Base-by-base conservation (phyloP, 2,797 vertebrate species). In the Gymnoscopelus microlampas region DNA sequence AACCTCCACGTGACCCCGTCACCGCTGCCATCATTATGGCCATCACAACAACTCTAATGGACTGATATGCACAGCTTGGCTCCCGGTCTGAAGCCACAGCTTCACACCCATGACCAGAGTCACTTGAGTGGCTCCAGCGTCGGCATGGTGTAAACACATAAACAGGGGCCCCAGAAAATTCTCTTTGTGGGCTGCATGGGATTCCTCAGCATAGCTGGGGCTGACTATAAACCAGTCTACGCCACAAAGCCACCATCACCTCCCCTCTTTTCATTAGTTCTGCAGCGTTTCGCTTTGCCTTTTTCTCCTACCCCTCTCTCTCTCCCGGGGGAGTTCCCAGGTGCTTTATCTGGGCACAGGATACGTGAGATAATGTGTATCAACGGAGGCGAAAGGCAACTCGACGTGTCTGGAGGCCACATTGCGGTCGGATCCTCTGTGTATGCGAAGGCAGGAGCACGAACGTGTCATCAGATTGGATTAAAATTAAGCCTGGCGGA, bases 1-100 rank as follows among this genome's bases (percentile, higher is more conserved):
- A 56, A 87, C 86, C 86, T 80, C 72, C 60, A 29, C 0, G 66
- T 87, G 86, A 89, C 88, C 85, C 71, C 77, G 35, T 53, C 74
- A 59, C 68, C 63, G 12, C 69, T n/a, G 12, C 73, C 79, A 70
- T 85, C 79, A 85, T 83, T 86, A 82, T 65, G 73, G 75, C 72
- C 65, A 63, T 85, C 76, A 61, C 71, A 57, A 77, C 77, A 63
- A 68, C 68, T 68, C 73, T 73, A 75, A 83, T 77, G 80, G 80
- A 82, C 70, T 79, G 80, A 84, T 79, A 80, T 71, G 66, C 1
- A 5, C 74, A 72, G 60, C 70, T 80, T 79, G 85, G 84, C 79
- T 79, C 60, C 66, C 66, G 74, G 68, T 70, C 74, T 55, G 61
- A 77, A 78, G 54, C 85, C 82, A 59, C 80, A 82, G 71, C 70